Evolutionary conservation across 2,113 vertebrate genomes (phyloP).

Genomic region (Phaethon lepturus): DNA sequence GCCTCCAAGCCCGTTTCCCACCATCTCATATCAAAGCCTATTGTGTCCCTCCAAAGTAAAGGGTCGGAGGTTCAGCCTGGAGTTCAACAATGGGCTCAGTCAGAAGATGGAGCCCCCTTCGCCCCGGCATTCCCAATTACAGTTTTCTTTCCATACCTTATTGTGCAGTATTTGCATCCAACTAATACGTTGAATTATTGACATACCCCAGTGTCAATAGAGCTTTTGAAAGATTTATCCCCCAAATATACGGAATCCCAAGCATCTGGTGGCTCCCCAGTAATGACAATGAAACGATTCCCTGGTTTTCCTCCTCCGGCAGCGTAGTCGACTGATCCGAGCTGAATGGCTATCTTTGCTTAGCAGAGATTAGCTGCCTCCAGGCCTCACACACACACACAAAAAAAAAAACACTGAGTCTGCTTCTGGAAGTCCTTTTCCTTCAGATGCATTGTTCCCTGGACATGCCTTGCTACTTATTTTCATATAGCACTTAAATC

Average conservation of each 20-base stretch:
- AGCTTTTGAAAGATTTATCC: constrained; percentile 74
- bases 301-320: constrained; percentile 43
- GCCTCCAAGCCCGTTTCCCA: constrained; percentile 88
- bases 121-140: constrained; percentile 78
- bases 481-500: constrained; percentile 19
- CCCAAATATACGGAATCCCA: constrained; percentile 80
- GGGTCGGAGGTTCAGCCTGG: constrained; percentile 87
- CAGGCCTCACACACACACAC: not conserved
- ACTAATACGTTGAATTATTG: constrained; percentile 82
- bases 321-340: not conserved
- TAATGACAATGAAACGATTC: constrained; percentile 65
- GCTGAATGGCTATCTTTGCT: constrained; percentile 65
- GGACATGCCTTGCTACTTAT: not conserved
- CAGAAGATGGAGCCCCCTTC: constrained; percentile 79
- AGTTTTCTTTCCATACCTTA: constrained; percentile 81
- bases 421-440: constrained; percentile 49
- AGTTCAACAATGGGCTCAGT: constrained; percentile 86
- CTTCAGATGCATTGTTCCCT: constrained; percentile 34
- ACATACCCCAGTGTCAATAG: constrained; percentile 80
- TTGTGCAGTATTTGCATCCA: constrained; percentile 82
- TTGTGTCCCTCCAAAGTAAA: constrained; percentile 90
- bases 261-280: constrained; percentile 75
- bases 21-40: constrained; percentile 92
- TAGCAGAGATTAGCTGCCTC: constrained; percentile 62
- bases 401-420: not conserved